Percentiles rank a stretch among this genome's conserved stretches.
Evolutionary conservation across 2,113 vertebrate species (phyloP).

Genomic region (Gobius niger): DNA sequence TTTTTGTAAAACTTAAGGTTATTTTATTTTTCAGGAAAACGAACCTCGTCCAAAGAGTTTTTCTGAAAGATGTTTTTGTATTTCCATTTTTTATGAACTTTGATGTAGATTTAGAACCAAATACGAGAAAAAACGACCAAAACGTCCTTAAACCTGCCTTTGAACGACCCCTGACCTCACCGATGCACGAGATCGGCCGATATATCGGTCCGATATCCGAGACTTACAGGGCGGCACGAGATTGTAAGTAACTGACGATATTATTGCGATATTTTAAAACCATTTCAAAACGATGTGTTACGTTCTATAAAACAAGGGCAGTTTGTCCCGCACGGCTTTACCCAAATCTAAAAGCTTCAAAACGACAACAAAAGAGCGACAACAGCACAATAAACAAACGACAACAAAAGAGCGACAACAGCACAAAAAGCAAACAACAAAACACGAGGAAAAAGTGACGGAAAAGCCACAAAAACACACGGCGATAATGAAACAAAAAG

Average conservation of each 20-base stretch:
- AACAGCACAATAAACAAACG: no score
- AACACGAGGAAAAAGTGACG: no score
- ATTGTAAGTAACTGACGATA: background rate
- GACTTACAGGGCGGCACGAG: background rate
- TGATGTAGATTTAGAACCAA: constrained; percentile 1
- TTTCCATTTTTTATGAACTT: background rate
- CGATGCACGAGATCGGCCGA: background rate
- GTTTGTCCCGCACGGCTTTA: no score
- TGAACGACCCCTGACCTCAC: background rate
- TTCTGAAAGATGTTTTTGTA: constrained; percentile 1
- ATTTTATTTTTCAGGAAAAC: background rate
- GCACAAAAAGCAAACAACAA: no score
- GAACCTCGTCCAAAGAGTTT: background rate
- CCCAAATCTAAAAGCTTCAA: no score
- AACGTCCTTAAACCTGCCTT: background rate
- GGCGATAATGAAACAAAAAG: no score
- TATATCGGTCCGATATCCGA: background rate
- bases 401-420: no score
- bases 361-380: no score
- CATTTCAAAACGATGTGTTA: no score
- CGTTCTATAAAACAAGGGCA: no score
- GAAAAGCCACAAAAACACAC: no score
- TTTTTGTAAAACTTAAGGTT: background rate
- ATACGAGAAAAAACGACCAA: background rate
- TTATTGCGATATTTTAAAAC: no score